These are phyloP conservation scores for Hirtodrosophila cameraria DNA, from an alignment of 2,888 invertebrate genomes.

Conservation along the genomic window DNA sequence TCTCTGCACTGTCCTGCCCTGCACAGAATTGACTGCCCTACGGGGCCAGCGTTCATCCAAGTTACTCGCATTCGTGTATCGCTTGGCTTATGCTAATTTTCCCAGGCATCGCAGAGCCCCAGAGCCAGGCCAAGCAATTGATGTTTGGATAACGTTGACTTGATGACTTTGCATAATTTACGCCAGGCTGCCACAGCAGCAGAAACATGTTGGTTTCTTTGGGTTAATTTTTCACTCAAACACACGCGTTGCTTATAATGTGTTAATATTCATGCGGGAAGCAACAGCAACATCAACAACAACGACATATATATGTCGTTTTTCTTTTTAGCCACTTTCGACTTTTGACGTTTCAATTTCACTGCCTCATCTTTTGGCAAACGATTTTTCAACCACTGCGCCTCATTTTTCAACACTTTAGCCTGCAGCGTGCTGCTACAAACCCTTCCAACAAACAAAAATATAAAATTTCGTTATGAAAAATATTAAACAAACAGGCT, in stretches of 20 bases:
- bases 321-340: slow-evolving; percentile 41
- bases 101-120: slow-evolving; percentile 59
- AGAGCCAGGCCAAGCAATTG: slow-evolving; percentile 59
- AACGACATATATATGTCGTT: slow-evolving; percentile 26
- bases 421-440: slow-evolving; percentile 37
- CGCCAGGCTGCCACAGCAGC: slow-evolving; percentile 41
- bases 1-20: slow-evolving; percentile 24
- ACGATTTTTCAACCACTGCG: slow-evolving; percentile 52
- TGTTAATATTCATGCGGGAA: slow-evolving; percentile 69
- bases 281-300: slow-evolving; percentile 22
- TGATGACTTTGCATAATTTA: slow-evolving; percentile 80
- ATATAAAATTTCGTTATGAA: background rate
- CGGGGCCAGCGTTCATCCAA: slow-evolving; percentile 52
- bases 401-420: slow-evolving; percentile 36
- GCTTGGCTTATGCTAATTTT: slow-evolving; percentile 77
- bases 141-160: slow-evolving; percentile 80
- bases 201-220: slow-evolving; percentile 46
- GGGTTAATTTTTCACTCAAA: slow-evolving; percentile 75
- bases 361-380: slow-evolving; percentile 37
- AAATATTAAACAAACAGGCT: background rate
- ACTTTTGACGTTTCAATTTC: slow-evolving; percentile 73
- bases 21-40: slow-evolving; percentile 41
- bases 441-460: background rate
- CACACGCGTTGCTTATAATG: slow-evolving; percentile 66
- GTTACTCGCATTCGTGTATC: slow-evolving; percentile 43